phyloP scores from a whole-genome alignment of 2,113 vertebrate genomes.

The Passer domesticus region DNA sequence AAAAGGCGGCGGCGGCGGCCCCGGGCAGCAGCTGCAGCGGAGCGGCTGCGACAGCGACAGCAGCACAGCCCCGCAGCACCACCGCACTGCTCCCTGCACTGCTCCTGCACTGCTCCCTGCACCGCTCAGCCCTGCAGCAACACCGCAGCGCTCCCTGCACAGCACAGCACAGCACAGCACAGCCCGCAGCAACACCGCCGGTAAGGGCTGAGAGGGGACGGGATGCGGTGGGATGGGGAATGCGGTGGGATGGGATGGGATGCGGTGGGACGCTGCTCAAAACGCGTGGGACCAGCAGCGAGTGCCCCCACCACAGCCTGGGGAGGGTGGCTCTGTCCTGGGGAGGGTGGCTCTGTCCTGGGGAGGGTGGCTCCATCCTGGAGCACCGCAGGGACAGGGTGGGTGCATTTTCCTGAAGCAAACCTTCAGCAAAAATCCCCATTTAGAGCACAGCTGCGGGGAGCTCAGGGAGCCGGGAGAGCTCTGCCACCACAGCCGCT shows the following conservation, averaged over 20 bases:
- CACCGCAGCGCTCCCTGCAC: neutral
- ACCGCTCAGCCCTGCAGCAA: rapidly evolving
- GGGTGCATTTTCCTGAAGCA: rapidly evolving
- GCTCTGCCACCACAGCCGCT: neutral
- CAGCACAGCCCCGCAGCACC: neutral
- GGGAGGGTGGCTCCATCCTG: rapidly evolving
- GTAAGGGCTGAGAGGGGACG: neutral
- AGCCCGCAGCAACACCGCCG: neutral
- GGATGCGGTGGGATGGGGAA: too few relatives aligned
- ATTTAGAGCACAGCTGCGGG: rapidly evolving
- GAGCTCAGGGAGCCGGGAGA: neutral
- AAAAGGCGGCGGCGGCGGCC: neutral
- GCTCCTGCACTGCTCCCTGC: neutral
- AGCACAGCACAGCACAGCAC: rapidly evolving
- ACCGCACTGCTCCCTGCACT: neutral
- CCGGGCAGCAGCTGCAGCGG: neutral
- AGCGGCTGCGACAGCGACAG: neutral
- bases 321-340: neutral
- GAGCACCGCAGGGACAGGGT: rapidly evolving
- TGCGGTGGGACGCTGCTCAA: rapidly evolving
- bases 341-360: neutral
- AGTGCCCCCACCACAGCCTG: neutral
- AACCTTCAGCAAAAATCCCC: neutral
- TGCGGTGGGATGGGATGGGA: too few relatives aligned
- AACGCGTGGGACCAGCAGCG: rapidly evolving